Evolutionary conservation across 2,888 invertebrate species (phyloP).

Genomic region (Agrilus biguttatus): DNA sequence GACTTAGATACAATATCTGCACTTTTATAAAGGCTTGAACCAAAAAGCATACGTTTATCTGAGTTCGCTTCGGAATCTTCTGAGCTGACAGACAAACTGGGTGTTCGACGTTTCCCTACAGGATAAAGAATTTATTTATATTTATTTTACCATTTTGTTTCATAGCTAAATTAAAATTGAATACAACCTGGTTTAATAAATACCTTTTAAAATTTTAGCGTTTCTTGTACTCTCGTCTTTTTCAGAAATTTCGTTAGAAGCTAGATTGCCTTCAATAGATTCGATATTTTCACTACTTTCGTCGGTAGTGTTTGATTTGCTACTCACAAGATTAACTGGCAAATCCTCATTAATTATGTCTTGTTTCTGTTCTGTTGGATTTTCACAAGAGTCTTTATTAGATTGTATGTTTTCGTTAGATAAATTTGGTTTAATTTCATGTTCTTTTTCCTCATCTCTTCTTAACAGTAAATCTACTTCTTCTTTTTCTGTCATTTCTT

Average conservation of each 20-base stretch:
- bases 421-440: neutral
- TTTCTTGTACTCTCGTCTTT: too few species aligned
- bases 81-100: neutral
- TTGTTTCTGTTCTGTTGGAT: neutral
- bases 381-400: neutral
- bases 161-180: too few species aligned
- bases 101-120: too few species aligned
- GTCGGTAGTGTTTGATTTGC: neutral
- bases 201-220: too few species aligned
- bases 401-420: neutral
- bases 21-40: neutral
- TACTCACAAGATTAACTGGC: neutral
- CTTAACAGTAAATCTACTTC: neutral
- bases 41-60: slow-evolving; percentile 4
- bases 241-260: too few species aligned
- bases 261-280: neutral
- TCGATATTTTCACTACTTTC: neutral
- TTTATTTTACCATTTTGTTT: too few species aligned
- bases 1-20: neutral
- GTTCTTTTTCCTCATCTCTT: neutral
- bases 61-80: neutral
- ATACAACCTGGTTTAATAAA: too few species aligned
- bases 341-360: neutral
- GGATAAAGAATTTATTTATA: too few species aligned
- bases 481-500: too few species aligned